A percentile compares a stretch with the other conserved stretches of the same genome.
phyloP scores from a whole-genome alignment of 2,888 invertebrate species.

The Amphimallon solstitiale region DNA sequence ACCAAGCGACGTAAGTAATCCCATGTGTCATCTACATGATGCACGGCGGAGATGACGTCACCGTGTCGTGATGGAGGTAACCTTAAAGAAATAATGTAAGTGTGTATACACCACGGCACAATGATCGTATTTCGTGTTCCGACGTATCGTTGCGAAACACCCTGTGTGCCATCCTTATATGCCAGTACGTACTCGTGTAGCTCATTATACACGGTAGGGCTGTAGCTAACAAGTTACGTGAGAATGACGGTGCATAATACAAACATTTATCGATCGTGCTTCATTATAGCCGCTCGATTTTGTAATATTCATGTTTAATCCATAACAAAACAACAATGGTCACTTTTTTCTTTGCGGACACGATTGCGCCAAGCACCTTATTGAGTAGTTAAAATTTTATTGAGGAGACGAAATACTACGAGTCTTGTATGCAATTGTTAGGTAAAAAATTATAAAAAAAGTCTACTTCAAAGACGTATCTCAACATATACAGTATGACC shows the following conservation, averaged over 20 bases:
- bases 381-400: not conserved
- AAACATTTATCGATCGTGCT: conserved; percentile 22
- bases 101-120: not conserved
- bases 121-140: conserved; percentile 15
- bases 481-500: too few relatives aligned
- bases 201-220: not conserved
- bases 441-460: too few relatives aligned
- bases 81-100: conserved; percentile 8
- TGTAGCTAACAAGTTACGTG: conserved; percentile 15
- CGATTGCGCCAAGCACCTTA: not conserved
- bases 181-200: not conserved
- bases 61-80: conserved; percentile 26
- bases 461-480: too few relatives aligned
- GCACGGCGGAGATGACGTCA: conserved; percentile 32
- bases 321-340: conserved; percentile 17
- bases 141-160: conserved; percentile 14
- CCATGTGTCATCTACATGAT: conserved; percentile 33
- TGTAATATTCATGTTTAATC: conserved; percentile 24
- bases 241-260: conserved; percentile 24
- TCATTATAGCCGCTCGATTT: conserved; percentile 20
- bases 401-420: not conserved
- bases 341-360: not conserved
- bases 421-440: too few relatives aligned
- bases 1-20: conserved; percentile 27
- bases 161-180: not conserved